phyloP scores from a whole-genome alignment of 2,113 vertebrate genomes.

The Anthoscopus minutus region DNA sequence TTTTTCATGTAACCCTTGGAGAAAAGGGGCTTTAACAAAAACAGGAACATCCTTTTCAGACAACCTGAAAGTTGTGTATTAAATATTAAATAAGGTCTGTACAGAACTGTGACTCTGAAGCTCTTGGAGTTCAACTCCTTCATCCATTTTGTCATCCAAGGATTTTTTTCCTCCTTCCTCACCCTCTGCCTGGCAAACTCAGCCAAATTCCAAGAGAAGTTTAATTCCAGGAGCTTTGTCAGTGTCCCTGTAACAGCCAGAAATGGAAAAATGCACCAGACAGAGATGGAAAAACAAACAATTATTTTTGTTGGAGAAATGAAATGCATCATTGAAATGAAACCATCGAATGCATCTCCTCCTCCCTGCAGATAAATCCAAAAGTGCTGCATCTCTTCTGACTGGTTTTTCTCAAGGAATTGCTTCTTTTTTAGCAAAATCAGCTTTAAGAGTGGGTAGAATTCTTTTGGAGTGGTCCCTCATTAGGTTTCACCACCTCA shows the following conservation, averaged over 20 bases:
- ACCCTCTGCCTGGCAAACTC: neutral
- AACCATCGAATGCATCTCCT: neutral
- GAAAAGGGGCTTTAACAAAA: neutral
- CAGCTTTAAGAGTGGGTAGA: neutral
- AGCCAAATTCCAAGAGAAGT: neutral
- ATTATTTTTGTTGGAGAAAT: neutral
- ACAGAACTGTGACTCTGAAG: neutral
- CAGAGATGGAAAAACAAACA: neutral
- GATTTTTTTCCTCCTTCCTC: neutral
- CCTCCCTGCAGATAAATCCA: neutral
- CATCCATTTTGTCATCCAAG: neutral
- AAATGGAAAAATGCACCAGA: neutral
- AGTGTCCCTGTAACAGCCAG: neutral
- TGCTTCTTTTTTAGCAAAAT: neutral
- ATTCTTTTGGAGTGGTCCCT: neutral
- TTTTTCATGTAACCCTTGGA: neutral
- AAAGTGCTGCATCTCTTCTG: neutral
- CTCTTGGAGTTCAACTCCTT: neutral
- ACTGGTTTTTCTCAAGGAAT: neutral
- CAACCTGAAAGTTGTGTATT: neutral
- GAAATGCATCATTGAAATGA: accelerated
- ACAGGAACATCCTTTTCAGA: neutral
- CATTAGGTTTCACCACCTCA: neutral
- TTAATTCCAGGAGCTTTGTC: neutral
- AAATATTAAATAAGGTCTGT: neutral